These are phyloP conservation scores for Ochropacha duplaris DNA, from an alignment of 2,888 invertebrate genomes.

Conservation along the genomic window DNA sequence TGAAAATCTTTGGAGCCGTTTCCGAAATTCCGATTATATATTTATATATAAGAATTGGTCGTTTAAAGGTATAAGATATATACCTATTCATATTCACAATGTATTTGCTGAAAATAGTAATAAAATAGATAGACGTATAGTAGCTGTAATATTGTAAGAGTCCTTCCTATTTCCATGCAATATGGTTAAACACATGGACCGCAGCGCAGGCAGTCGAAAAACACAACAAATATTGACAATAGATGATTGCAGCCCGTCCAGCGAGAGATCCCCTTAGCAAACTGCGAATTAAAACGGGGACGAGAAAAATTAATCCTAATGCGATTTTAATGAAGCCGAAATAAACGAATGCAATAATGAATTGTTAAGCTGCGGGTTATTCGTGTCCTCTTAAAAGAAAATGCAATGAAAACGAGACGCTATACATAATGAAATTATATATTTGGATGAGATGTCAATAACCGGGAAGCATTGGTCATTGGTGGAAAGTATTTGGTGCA, in stretches of 20 bases:
- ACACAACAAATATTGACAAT: conserved; percentile 78
- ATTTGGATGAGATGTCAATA: background rate
- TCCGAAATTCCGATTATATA: too few relatives aligned
- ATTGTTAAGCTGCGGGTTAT: conserved; percentile 72
- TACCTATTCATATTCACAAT: too few relatives aligned
- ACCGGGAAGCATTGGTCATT: background rate
- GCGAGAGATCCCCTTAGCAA: conserved; percentile 73
- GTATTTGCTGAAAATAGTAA: background rate
- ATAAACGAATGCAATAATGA: conserved; percentile 80
- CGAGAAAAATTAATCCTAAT: conserved; percentile 83
- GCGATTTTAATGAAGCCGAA: conserved; percentile 82
- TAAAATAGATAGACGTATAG: too few relatives aligned
- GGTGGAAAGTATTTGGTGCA: too few relatives aligned
- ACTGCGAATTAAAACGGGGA: conserved; percentile 80
- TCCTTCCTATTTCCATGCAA: conserved; percentile 9
- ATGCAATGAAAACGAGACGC: conserved; percentile 46
- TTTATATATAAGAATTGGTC: too few relatives aligned
- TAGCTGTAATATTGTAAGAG: background rate
- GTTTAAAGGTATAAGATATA: too few relatives aligned
- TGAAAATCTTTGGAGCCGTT: too few relatives aligned
- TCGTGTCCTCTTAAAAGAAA: conserved; percentile 57
- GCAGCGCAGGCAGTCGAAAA: conserved; percentile 71
- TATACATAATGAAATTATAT: conserved; percentile 12
- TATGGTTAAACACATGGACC: conserved; percentile 52
- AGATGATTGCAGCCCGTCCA: conserved; percentile 76